Evolutionary conservation across 2,113 vertebrate genomes (phyloP), one percentile per base, ranked within the genome.

Genomic region (Mormyrus iriodes): DNA sequence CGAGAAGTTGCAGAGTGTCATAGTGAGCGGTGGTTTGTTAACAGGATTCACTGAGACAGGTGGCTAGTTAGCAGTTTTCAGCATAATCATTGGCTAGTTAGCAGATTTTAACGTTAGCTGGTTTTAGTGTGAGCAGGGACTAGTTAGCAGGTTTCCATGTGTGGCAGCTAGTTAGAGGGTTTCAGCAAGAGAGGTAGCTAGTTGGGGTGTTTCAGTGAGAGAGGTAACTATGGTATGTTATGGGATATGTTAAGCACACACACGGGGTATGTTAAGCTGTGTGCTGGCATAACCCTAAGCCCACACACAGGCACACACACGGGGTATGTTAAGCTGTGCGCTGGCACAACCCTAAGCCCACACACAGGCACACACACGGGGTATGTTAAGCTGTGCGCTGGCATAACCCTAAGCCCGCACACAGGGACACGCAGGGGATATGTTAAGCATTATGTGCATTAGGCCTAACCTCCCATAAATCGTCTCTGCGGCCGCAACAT

Each of bases 61-160:
- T 1, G 53, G 53, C 1, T 7, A 31, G 58, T 27, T 65, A 10
- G n/a, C 0, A n/a, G n/a, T 0, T 12, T 3, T 21, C 19, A 21
- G 4, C 19, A 4, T 4, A 17, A 55, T 15, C 4, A 17, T 1
- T 1, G 4, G 53, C 53, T 24, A 55, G 21, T 2, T 58, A 8
- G 52, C 0, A 5, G 44, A 46, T 3, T 5, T 46, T 46, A 46
- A 5, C 5, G 44, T 46, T 46, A 2, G 2, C 5, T 3, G 21
- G 55, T 58, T 3, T 58, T 19, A n/a, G 5, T 0, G 0, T 0
- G 21, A 58, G 6, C 6, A 19, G 5, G 0, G 0, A 21, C 21
- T 58, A 24, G 5, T n/a, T n/a, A n/a, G 55, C 1, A 21, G 21
- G 55, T 24, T 0, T n/a, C 21, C 0, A 2, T 0, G 6, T 21